Base-by-base conservation (phyloP, 2,888 invertebrate genomes). In the Poecilobothrus nobilitatus region DNA sequence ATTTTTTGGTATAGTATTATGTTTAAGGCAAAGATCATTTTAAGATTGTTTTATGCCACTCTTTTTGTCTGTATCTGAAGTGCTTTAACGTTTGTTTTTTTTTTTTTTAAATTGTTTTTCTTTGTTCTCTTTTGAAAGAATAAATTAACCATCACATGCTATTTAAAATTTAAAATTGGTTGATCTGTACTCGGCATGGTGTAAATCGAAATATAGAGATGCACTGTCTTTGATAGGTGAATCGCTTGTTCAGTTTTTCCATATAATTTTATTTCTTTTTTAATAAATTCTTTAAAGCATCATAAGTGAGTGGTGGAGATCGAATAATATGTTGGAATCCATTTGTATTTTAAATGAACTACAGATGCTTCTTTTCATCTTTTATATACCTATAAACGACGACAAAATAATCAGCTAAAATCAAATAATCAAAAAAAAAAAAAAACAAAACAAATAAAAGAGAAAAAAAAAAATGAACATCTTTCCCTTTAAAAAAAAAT, bases 341-440 rank as follows among this genome's bases (percentile, higher is more conserved):
- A 53, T 53, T 53, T 53, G 53, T 53, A 18, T 53, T 53, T 53
- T 15, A 53, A 53, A 53, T n/a, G 12, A 53, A 53, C 53, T 53
- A 53, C 53, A 53, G n/a, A 53, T 53, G 53, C 53, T 53, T 53
- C 53, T 53, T 53, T 53, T 53, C 53, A 53, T 18, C 18, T 53
- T 53, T 53, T 53, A 53, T 53, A 53, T 53, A 53, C 53, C 53
- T 53, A 53, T 53, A 53, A 53, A 53, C 53, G 53, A 53, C 53
- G 18, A 53, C 53, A 15, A 53, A 53, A 53, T 53, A 53, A 53
- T 53, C 53, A 53, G 53, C 53, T 18, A 53, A 18, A 53, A 12
- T 18, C 12, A 53, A 53, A 53, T 12, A 9, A 53, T 18, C 6
- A 18, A 53, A 12, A 53, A 41, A 41, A 41, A 12, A 53, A 53